These are phyloP conservation scores for Zhengitettix transpicula DNA, from an alignment of 2,888 invertebrate species.

Conservation along the genomic window DNA sequence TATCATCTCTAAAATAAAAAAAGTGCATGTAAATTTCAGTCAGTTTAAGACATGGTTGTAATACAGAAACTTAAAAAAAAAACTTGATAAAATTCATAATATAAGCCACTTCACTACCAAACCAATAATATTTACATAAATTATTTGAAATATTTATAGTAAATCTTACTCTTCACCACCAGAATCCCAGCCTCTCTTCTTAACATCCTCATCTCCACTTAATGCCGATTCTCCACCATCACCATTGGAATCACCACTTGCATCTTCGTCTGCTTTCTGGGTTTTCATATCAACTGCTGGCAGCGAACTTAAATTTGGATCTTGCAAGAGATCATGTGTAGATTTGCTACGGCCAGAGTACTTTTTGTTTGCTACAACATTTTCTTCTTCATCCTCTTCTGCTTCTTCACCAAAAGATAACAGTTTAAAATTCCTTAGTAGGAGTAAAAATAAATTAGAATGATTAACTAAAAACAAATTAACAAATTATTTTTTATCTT, in stretches of 20 bases:
- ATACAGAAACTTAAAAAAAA: no score
- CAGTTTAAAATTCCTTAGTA: conserved; percentile 73
- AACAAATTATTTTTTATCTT: not conserved
- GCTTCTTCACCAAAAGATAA: conserved; percentile 76
- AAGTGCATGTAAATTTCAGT: not conserved
- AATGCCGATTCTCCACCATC: not conserved
- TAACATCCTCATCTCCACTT: not conserved
- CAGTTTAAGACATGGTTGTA: not conserved
- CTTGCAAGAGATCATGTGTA: conserved; percentile 79
- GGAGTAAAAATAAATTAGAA: conserved; percentile 1
- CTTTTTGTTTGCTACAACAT: conserved; percentile 42
- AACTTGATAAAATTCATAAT: no score
- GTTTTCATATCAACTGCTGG: conserved; percentile 31
- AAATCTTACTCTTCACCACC: not conserved
- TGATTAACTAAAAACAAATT: not conserved
- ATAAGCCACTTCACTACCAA: no score
- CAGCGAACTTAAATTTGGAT: conserved; percentile 73
- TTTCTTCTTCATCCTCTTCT: conserved; percentile 22
- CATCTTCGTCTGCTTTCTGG: conserved; percentile 17
- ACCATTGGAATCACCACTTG: conserved; percentile 24
- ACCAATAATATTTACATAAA: no score
- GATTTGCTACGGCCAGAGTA: conserved; percentile 75
- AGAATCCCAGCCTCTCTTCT: not conserved
- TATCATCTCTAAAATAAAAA: conserved; percentile 5
- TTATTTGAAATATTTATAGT: no score